Evolutionary conservation across 2,113 vertebrate genomes (phyloP).

Genomic region (Amia ocellicauda): DNA sequence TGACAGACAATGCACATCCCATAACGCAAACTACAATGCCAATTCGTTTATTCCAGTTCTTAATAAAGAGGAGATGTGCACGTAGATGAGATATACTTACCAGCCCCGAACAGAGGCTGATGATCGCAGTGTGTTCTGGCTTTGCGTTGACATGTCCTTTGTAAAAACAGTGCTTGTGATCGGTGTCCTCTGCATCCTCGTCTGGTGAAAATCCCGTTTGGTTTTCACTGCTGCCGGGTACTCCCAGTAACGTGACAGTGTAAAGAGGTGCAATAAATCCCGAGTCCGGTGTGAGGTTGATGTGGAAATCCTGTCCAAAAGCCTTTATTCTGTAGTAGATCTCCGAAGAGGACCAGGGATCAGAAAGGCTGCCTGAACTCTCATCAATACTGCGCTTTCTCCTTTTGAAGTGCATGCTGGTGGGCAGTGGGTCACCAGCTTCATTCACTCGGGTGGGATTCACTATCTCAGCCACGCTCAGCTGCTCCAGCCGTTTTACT

Average conservation of each 20-base stretch:
- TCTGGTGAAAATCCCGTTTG: conserved; percentile 63
- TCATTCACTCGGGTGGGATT: conserved; percentile 86
- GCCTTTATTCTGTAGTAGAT: conserved; percentile 88
- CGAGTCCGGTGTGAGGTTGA: conserved; percentile 88
- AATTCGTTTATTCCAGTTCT: too few relatives aligned
- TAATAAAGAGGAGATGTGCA: too few relatives aligned
- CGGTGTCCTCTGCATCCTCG: conserved; percentile 67
- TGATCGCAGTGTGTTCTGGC: conserved; percentile 83
- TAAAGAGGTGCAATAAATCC: conserved; percentile 94
- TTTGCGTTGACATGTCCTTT: conserved; percentile 89
- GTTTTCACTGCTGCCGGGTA: conserved; percentile 64
- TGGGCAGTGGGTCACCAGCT: conserved; percentile 81
- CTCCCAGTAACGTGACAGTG: conserved; percentile 86
- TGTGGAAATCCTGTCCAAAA: conserved; percentile 87
- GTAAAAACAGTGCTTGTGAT: conserved; percentile 94
- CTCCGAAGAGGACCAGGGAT: conserved; percentile 72
- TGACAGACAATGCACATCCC: not conserved
- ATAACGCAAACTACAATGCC: too few relatives aligned
- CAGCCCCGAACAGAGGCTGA: conserved; percentile 97
- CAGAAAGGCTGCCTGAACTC: conserved; percentile 44
- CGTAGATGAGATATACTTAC: conserved; percentile 69
- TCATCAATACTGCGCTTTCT: conserved; percentile 78
- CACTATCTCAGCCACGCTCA: conserved; percentile 84
- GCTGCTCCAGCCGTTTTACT: conserved; percentile 71
- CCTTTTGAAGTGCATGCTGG: conserved; percentile 86